Percentiles rank a stretch among this genome's conserved stretches.
Conservation (phyloP, 2,888 invertebrate species). For the Drosophila heteroneura region DNA sequence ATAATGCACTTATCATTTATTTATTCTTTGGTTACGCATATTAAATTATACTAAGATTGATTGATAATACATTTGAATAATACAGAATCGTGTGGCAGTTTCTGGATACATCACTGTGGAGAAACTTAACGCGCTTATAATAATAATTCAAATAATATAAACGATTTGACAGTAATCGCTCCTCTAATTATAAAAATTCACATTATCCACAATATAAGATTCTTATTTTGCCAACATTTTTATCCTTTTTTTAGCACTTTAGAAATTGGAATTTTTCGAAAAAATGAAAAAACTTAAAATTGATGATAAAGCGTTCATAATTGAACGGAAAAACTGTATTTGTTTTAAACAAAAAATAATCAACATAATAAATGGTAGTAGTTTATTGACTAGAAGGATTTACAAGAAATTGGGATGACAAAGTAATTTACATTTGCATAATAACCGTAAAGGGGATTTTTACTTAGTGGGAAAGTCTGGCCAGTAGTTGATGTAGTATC, state of each 20-base stretch:
- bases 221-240: not conserved
- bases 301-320: not conserved
- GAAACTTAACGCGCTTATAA: slow-evolving; percentile 4
- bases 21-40: slow-evolving; percentile 61
- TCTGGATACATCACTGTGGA: slow-evolving; percentile 3
- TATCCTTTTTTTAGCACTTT: slow-evolving; percentile 1
- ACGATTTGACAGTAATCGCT: slow-evolving; percentile 1
- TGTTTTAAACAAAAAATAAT: slow-evolving; percentile 19
- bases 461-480: slow-evolving; percentile 97
- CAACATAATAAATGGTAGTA: slow-evolving; percentile 28
- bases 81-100: slow-evolving; percentile 27
- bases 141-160: not conserved
- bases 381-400: slow-evolving; percentile 61
- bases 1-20: slow-evolving; percentile 52
- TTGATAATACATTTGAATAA: slow-evolving; percentile 31
- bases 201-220: not conserved
- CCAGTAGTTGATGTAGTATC: slow-evolving; percentile 99
- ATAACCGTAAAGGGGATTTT: slow-evolving; percentile 47
- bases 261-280: not conserved
- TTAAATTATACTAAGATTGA: slow-evolving; percentile 40
- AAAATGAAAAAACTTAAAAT: not conserved
- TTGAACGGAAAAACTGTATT: slow-evolving; percentile 1
- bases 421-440: slow-evolving; percentile 50
- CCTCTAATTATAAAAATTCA: not conserved
- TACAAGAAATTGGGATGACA: slow-evolving; percentile 42